phyloP scores from a whole-genome alignment of 2,113 vertebrate genomes.

The Hippocampus abdominalis region DNA sequence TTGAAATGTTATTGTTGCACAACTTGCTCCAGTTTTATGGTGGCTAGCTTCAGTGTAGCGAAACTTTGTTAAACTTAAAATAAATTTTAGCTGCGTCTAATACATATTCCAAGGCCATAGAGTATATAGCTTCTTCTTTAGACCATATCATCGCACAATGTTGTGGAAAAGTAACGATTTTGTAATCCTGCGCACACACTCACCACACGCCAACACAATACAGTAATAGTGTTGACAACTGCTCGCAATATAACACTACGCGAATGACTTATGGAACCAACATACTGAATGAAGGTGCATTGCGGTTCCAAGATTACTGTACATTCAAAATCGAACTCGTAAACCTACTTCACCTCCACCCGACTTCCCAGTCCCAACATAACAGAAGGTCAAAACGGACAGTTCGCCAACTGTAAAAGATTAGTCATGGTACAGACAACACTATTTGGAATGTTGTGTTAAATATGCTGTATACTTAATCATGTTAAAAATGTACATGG shows the following conservation, averaged over 20 bases:
- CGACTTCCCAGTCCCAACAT: not conserved
- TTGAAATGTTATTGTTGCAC: too few relatives aligned
- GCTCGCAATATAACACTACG: not conserved
- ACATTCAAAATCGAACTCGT: not conserved
- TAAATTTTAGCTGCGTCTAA: too few relatives aligned
- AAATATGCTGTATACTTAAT: not conserved
- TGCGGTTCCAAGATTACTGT: not conserved
- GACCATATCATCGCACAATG: too few relatives aligned
- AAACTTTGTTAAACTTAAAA: too few relatives aligned
- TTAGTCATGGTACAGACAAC: not conserved
- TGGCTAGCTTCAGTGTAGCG: too few relatives aligned
- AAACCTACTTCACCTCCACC: conserved; percentile 5
- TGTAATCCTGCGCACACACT: too few relatives aligned
- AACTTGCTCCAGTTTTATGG: too few relatives aligned
- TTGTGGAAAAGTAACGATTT: too few relatives aligned
- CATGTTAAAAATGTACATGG: not conserved
- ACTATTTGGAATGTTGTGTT: not conserved
- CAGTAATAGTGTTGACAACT: not conserved
- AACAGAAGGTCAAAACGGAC: conserved; percentile 4
- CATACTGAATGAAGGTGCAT: not conserved
- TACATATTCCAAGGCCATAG: too few relatives aligned
- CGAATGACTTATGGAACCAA: not conserved
- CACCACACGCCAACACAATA: too few relatives aligned
- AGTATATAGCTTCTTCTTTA: too few relatives aligned
- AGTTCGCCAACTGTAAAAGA: not conserved